Percentiles rank a stretch among this genome's conserved stretches.
Conservation (phyloP, 2,113 vertebrate species). For the Plectropomus leopardus region DNA sequence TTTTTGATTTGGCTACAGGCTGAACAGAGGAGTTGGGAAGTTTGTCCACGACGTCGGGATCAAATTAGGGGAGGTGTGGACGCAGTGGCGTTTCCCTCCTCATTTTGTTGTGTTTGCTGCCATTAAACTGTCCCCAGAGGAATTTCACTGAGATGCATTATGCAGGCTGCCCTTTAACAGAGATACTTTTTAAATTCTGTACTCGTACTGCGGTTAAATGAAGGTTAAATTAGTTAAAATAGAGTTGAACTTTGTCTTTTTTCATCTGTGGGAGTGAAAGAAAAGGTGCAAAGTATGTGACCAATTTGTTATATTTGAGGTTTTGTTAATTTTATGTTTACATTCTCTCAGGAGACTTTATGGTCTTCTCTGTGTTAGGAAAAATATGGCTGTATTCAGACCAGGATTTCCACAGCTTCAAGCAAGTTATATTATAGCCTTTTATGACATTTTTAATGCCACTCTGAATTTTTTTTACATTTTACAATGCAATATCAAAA, state of each 20-base stretch:
- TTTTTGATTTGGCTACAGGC: conserved; percentile 81
- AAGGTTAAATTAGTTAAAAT: conserved; percentile 28
- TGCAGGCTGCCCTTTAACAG: conserved; percentile 49
- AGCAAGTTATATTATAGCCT: too few relatives aligned
- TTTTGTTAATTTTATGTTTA: not conserved
- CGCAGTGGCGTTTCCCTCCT: conserved; percentile 18
- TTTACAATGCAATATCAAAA: too few relatives aligned
- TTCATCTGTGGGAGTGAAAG: not conserved
- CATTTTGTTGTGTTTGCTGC: conserved; percentile 60
- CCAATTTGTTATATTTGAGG: not conserved
- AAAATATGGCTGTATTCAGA: not conserved
- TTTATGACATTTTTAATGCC: too few relatives aligned
- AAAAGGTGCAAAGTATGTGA: not conserved
- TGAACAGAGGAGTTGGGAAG: conserved; percentile 55
- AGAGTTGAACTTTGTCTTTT: not conserved
- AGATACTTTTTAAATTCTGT: conserved; percentile 33
- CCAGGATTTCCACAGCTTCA: too few relatives aligned
- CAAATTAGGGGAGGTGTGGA: conserved; percentile 66
- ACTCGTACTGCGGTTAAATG: conserved; percentile 16
- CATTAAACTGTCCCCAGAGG: conserved; percentile 49
- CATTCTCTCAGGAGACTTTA: not conserved
- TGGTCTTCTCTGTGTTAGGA: not conserved
- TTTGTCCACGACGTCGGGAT: conserved; percentile 24
- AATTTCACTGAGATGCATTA: conserved; percentile 47
- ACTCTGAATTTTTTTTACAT: too few relatives aligned